Evolutionary conservation across 2,797 vertebrate species (phyloP).

Genomic region (Myiotriccus ornatus): DNA sequence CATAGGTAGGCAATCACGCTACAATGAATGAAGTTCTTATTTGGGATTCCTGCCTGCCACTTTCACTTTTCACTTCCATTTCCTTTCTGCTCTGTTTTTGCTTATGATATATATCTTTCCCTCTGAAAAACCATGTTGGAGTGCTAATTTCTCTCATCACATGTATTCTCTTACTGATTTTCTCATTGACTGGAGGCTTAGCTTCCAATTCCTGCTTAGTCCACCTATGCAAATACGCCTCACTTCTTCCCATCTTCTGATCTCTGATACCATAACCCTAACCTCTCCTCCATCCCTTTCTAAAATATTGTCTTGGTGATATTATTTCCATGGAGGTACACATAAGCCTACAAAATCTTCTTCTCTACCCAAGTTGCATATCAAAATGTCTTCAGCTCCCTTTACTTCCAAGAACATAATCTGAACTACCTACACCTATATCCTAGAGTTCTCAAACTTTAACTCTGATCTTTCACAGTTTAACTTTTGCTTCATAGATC

Average conservation of each 20-base stretch:
- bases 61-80: neutral
- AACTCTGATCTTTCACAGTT: neutral
- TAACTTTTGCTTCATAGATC: neutral
- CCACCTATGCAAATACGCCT: neutral
- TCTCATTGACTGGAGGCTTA: neutral
- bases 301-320: neutral
- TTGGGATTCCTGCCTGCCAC: neutral
- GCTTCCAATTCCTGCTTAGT: neutral
- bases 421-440: neutral
- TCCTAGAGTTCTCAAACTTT: neutral
- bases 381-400: neutral
- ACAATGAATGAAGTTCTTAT: accelerated
- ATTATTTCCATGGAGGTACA: neutral
- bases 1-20: neutral
- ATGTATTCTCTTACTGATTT: neutral
- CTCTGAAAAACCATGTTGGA: neutral
- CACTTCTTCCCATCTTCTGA: neutral
- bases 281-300: neutral
- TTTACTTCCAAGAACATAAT: neutral
- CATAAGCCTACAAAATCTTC: neutral
- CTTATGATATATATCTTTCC: neutral
- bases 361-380: neutral
- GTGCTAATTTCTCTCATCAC: neutral
- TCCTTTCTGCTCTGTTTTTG: neutral
- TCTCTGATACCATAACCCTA: neutral